These are phyloP conservation scores for Pyrgus malvae DNA, from an alignment of 2,888 invertebrate species.

Conservation along the genomic window DNA sequence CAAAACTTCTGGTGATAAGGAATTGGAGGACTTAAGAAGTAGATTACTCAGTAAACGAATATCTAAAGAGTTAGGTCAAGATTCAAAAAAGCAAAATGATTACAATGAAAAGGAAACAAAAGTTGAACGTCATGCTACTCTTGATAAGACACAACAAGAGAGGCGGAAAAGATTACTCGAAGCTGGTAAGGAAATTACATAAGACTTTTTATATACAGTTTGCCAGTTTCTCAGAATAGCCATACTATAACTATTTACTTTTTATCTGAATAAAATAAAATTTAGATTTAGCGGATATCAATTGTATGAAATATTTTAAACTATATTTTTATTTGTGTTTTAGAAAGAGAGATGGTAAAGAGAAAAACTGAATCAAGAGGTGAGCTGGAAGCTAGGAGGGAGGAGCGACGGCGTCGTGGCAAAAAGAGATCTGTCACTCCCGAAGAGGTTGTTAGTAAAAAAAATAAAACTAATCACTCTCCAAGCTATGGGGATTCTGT, in stretches of 20 bases:
- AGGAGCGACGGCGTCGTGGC: slow-evolving; percentile 79
- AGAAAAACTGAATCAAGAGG: slow-evolving; percentile 88
- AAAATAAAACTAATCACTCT: slow-evolving; percentile 59
- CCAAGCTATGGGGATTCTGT: slow-evolving; percentile 67
- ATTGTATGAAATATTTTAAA: too few relatives aligned
- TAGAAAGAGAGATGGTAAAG: slow-evolving; percentile 88
- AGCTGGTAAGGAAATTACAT: slow-evolving; percentile 75
- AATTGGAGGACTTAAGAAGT: slow-evolving; percentile 89
- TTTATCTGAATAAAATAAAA: background rate
- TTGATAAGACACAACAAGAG: slow-evolving; percentile 79
- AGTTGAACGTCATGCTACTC: slow-evolving; percentile 56
- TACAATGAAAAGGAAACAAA: slow-evolving; percentile 72
- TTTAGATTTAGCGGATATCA: too few relatives aligned
- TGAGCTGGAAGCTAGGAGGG: slow-evolving; percentile 88
- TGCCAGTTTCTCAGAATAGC: too few relatives aligned
- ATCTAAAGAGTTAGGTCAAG: slow-evolving; percentile 83
- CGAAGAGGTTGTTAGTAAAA: slow-evolving; percentile 57
- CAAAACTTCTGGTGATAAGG: slow-evolving; percentile 78
- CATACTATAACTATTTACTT: too few relatives aligned
- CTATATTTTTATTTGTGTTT: slow-evolving; percentile 6
- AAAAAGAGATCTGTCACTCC: slow-evolving; percentile 68
- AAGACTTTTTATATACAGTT: background rate
- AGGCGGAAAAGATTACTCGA: slow-evolving; percentile 86
- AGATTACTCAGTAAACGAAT: slow-evolving; percentile 86
- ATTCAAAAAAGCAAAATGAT: slow-evolving; percentile 64